Evolutionary conservation across 2,797 vertebrate genomes (phyloP).

Genomic region (Vultur gryphus): DNA sequence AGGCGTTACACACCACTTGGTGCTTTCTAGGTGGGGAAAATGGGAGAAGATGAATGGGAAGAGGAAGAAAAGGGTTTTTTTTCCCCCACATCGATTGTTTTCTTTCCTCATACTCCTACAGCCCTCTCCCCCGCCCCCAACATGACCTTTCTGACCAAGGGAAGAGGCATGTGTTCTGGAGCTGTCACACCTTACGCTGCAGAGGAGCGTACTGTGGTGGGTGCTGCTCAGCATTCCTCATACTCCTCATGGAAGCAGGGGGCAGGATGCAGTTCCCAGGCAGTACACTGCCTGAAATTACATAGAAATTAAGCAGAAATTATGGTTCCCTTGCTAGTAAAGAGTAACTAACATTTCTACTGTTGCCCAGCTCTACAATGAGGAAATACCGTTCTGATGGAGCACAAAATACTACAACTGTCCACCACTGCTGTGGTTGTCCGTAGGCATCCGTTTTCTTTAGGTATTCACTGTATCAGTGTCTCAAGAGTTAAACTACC

Average conservation of each 20-base stretch:
- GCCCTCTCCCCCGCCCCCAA: background rate
- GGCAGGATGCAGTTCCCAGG: background rate
- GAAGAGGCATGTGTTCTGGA: background rate
- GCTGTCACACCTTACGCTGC: background rate
- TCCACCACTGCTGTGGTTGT: background rate
- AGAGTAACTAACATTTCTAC: background rate
- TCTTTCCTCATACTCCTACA: background rate
- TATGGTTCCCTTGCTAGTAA: background rate
- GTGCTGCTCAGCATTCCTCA: background rate
- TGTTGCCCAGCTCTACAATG: background rate
- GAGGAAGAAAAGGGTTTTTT: background rate
- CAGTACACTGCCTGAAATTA: background rate
- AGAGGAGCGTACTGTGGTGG: background rate
- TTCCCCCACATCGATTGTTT: background rate
- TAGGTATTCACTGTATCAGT: background rate
- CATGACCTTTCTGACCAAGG: background rate
- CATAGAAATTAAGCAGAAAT: background rate
- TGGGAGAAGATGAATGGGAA: background rate
- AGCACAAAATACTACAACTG: background rate
- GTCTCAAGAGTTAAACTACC: slow-evolving; percentile 50
- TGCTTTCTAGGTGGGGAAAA: background rate
- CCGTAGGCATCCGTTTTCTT: background rate
- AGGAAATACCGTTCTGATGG: background rate
- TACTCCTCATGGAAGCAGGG: background rate
- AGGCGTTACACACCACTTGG: background rate